These are phyloP conservation scores for Pipa parva DNA, from an alignment of 2,113 vertebrate genomes.

Conservation along the genomic window DNA sequence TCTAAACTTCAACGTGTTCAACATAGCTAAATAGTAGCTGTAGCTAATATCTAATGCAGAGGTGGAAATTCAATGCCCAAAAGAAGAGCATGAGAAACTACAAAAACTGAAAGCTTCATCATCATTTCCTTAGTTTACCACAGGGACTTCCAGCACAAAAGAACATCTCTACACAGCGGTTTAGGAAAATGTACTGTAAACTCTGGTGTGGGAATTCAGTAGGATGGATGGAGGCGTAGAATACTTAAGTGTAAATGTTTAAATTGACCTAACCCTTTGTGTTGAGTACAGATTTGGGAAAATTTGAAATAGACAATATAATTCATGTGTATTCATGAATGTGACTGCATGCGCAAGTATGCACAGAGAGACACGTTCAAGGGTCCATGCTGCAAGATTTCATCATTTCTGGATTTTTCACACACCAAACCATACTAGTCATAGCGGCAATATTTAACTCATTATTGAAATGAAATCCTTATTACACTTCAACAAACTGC, in stretches of 20 bases:
- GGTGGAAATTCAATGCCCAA: neutral
- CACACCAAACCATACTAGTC: too few relatives aligned
- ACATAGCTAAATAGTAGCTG: too few relatives aligned
- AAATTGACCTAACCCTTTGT: neutral
- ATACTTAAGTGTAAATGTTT: neutral
- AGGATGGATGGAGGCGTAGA: conserved; percentile 14
- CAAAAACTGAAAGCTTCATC: neutral
- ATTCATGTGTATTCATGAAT: too few relatives aligned
- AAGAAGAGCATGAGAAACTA: conserved; percentile 20
- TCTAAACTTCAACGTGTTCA: too few relatives aligned
- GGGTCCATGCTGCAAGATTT: too few relatives aligned
- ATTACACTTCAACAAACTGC: too few relatives aligned
- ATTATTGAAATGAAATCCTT: too few relatives aligned
- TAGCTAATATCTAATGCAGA: neutral
- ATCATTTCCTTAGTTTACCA: conserved; percentile 31
- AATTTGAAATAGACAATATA: neutral
- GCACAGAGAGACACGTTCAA: too few relatives aligned
- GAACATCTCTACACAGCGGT: conserved; percentile 10
- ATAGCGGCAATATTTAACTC: too few relatives aligned
- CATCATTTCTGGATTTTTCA: too few relatives aligned
- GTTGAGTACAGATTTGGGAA: neutral
- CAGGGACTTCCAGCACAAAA: conserved; percentile 16
- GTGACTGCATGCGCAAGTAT: too few relatives aligned
- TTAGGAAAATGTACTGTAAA: conserved; percentile 9
- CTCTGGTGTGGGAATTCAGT: conserved; percentile 31